Evolutionary conservation across 2,888 invertebrate genomes (phyloP).

Genomic region (Anticlea derivata): DNA sequence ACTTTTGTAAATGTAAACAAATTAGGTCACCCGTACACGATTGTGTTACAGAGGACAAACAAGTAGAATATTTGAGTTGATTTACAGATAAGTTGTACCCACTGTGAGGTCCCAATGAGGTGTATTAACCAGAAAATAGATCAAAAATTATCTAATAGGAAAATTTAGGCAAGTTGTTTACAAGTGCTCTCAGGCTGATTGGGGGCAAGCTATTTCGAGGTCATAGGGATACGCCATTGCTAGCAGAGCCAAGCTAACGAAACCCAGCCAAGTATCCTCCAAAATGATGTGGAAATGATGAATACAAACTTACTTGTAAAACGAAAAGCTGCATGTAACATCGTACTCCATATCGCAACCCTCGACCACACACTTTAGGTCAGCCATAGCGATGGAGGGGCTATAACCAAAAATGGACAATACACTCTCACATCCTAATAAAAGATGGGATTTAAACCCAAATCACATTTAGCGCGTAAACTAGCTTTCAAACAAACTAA

Average conservation of each 20-base stretch:
- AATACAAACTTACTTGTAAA: slow-evolving; percentile 77
- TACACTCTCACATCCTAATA: slow-evolving; percentile 71
- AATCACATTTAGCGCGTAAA: slow-evolving; percentile 79
- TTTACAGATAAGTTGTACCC: not conserved
- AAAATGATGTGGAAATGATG: slow-evolving; percentile 33
- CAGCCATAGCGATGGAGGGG: slow-evolving; percentile 64
- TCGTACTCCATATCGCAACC: slow-evolving; percentile 80
- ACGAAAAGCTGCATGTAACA: slow-evolving; percentile 81
- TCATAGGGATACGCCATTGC: slow-evolving; percentile 29
- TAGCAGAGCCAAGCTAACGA: slow-evolving; percentile 12
- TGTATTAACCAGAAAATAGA: not conserved
- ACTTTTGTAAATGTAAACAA: not conserved
- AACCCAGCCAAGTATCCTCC: not conserved
- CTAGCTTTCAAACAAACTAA: slow-evolving; percentile 83
- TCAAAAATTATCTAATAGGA: slow-evolving; percentile 19
- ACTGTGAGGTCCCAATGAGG: not conserved
- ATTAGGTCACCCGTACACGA: not conserved
- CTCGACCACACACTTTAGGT: slow-evolving; percentile 78
- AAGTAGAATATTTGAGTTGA: too few species aligned
- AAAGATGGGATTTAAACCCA: slow-evolving; percentile 58
- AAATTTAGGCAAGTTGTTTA: slow-evolving; percentile 31
- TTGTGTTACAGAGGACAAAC: not conserved
- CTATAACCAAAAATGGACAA: slow-evolving; percentile 66
- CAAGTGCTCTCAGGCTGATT: slow-evolving; percentile 17
- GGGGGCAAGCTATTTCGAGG: slow-evolving; percentile 33